phyloP scores from a whole-genome alignment of 2,797 vertebrate genomes.

The Pteropus rufus region DNA sequence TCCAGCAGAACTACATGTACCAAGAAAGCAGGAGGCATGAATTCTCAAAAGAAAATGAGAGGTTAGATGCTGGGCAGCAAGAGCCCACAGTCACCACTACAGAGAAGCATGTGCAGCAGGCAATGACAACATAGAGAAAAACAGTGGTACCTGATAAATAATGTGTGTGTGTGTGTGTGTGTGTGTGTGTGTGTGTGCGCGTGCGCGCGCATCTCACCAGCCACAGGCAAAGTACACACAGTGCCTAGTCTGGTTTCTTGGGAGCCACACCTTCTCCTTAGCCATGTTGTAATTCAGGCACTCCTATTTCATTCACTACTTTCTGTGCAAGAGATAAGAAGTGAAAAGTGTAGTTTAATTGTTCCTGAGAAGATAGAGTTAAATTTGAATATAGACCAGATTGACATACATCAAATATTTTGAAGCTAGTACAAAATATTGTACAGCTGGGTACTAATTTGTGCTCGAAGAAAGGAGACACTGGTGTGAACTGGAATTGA shows the following conservation, averaged over 20 bases:
- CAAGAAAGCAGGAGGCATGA: not conserved
- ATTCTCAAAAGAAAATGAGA: not conserved
- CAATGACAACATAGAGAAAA: not conserved
- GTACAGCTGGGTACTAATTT: not conserved
- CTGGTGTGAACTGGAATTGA: not conserved
- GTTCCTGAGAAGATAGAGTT: constrained; percentile 20
- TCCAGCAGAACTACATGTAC: not conserved
- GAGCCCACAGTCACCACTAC: not conserved
- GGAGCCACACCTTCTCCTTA: not conserved
- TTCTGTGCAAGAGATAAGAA: constrained; percentile 2
- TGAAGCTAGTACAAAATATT: not conserved
- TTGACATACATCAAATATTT: constrained; percentile 13
- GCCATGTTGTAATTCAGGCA: not conserved
- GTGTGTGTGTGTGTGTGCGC: not conserved
- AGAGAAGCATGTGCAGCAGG: not conserved
- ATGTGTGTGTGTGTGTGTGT: not conserved
- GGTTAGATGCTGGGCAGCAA: not conserved
- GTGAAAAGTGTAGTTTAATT: not conserved
- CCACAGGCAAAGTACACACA: not conserved
- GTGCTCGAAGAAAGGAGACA: not conserved
- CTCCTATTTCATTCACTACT: not conserved
- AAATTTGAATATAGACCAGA: not conserved
- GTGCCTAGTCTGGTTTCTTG: not conserved
- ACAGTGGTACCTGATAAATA: not conserved
- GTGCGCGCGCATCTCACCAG: not conserved